phyloP scores from a whole-genome alignment of 1,140 invertebrate genomes.

The Mycetomoellerius zeteki region DNA sequence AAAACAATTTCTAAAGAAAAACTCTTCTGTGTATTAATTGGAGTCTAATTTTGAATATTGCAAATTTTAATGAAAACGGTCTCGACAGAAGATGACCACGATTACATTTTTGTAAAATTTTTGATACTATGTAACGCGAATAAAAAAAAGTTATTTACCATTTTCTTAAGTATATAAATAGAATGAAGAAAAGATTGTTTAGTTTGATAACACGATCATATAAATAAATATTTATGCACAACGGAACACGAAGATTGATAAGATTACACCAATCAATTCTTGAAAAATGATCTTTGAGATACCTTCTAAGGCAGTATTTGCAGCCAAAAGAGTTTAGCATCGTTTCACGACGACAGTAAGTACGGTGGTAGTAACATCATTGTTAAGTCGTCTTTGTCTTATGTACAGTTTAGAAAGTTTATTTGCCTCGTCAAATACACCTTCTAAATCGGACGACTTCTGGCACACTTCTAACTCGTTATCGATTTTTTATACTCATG shows the following conservation, averaged over 20 bases:
- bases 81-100: neutral
- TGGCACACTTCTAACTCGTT: slow-evolving; percentile 55
- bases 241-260: slow-evolving; percentile 61
- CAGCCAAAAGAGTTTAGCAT: slow-evolving; percentile 54
- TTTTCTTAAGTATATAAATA: slow-evolving; percentile 12
- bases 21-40: neutral
- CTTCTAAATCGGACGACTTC: slow-evolving; percentile 61
- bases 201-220: neutral
- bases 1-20: neutral
- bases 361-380: slow-evolving; percentile 58
- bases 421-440: slow-evolving; percentile 58
- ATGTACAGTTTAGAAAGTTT: slow-evolving; percentile 55
- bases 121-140: neutral
- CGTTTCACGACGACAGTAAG: slow-evolving; percentile 52
- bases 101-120: neutral
- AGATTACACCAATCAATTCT: slow-evolving; percentile 58
- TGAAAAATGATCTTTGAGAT: slow-evolving; percentile 56
- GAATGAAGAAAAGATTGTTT: neutral
- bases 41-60: neutral
- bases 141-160: slow-evolving; percentile 4
- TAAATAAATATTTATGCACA: slow-evolving; percentile 48
- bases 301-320: slow-evolving; percentile 59
- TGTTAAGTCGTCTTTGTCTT: slow-evolving; percentile 48
- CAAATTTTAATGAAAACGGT: neutral
- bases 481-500: slow-evolving; percentile 65